phyloP scores from a whole-genome alignment of 2,888 invertebrate species.

The Alcis repandata region DNA sequence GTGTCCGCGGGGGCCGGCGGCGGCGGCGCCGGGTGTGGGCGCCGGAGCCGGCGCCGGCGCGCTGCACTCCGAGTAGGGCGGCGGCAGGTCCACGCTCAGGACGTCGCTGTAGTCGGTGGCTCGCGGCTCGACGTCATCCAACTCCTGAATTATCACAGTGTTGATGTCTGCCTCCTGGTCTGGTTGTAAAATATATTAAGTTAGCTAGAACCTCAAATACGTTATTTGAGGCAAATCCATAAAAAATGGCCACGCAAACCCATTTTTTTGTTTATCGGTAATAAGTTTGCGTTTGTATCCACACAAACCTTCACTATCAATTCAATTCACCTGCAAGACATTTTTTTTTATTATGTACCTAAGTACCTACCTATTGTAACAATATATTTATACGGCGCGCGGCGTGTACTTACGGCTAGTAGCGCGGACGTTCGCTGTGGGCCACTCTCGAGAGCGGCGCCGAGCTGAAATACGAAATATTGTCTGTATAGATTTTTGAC shows the following conservation, averaged over 20 bases:
- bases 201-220: too few species aligned
- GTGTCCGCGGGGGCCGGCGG: conserved; percentile 27
- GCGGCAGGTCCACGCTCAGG: conserved; percentile 59
- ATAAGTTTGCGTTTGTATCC: too few species aligned
- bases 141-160: conserved; percentile 18
- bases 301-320: too few species aligned
- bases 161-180: conserved; percentile 10
- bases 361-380: too few species aligned
- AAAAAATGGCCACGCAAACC: too few species aligned
- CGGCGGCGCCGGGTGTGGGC: conserved; percentile 14
- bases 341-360: neutral
- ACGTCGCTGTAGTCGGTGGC: conserved; percentile 15
- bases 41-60: neutral
- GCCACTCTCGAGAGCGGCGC: conserved; percentile 63
- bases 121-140: neutral
- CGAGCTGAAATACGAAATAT: conserved; percentile 31
- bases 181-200: conserved; percentile 7
- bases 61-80: conserved; percentile 69
- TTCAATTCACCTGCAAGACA: too few species aligned
- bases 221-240: too few species aligned
- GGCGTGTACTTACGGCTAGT: conserved; percentile 65
- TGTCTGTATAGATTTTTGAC: too few species aligned
- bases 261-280: too few species aligned
- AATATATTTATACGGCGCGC: too few species aligned
- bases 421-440: conserved; percentile 65